Evolutionary conservation across 35 echinoderm and acorn worm genomes (phyloP).

Genomic region (Heliocidaris erythrogramma): DNA sequence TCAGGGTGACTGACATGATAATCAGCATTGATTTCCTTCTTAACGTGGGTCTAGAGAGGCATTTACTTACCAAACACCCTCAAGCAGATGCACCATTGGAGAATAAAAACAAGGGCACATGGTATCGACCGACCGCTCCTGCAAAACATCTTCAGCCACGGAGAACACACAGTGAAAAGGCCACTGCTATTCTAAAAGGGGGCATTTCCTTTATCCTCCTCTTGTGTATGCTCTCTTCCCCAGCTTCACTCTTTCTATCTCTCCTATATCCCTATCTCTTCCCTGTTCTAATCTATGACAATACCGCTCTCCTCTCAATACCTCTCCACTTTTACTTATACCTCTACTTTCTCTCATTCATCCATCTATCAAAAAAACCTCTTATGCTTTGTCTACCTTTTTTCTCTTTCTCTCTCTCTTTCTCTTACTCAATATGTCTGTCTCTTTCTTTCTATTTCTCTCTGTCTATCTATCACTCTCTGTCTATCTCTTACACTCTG

Average conservation of each 20-base stretch:
- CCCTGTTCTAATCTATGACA: too few relatives aligned
- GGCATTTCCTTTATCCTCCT: background rate
- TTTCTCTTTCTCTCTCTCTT: too few relatives aligned
- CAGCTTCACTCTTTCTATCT: background rate
- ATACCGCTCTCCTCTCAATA: too few relatives aligned
- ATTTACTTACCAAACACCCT: conserved; percentile 2
- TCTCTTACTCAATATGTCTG: too few relatives aligned
- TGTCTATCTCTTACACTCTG: too few relatives aligned
- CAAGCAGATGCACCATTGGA: background rate
- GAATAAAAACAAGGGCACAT: conserved; percentile 4
- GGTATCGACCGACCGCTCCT: background rate
- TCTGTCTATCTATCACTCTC: too few relatives aligned
- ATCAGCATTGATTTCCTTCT: conserved; percentile 11
- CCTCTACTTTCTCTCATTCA: too few relatives aligned
- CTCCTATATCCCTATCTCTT: too few relatives aligned
- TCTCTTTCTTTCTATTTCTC: too few relatives aligned
- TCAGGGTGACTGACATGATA: background rate
- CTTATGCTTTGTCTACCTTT: too few relatives aligned
- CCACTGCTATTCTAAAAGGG: background rate
- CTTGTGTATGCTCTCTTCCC: background rate
- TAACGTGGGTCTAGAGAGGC: background rate
- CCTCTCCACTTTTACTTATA: too few relatives aligned
- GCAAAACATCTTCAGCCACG: background rate
- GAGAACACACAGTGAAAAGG: background rate
- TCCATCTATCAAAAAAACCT: too few relatives aligned